These are phyloP conservation scores for Urocynchramus pylzowi DNA, from an alignment of 2,113 vertebrate species.

Conservation along the genomic window DNA sequence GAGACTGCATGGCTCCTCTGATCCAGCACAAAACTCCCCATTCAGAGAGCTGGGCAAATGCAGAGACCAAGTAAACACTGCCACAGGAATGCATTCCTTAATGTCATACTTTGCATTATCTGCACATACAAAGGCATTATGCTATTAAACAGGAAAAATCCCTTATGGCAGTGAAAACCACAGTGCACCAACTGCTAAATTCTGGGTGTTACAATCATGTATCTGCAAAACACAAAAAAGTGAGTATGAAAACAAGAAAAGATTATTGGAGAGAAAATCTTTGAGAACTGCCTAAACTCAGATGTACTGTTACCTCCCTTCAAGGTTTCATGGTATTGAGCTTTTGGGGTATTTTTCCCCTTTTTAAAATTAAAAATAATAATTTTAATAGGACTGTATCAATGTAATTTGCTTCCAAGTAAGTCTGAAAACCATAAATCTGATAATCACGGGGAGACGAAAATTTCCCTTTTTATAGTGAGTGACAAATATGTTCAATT, in stretches of 20 bases:
- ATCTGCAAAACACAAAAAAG: neutral
- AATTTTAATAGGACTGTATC: neutral
- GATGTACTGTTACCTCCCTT: neutral
- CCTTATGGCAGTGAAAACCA: neutral
- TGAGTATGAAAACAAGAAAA: neutral
- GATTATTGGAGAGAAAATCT: neutral
- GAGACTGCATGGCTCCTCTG: neutral
- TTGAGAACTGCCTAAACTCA: neutral
- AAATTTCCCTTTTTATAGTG: neutral
- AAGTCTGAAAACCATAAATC: neutral
- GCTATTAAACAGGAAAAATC: neutral
- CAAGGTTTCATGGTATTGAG: neutral
- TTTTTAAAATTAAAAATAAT: neutral
- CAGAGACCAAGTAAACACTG: slow-evolving; percentile 13
- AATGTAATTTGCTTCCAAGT: neutral
- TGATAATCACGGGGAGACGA: neutral
- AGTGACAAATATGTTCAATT: neutral
- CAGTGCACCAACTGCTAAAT: neutral
- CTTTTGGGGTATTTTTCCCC: too few species aligned
- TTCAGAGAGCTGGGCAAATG: neutral
- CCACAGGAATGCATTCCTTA: neutral
- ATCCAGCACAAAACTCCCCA: neutral
- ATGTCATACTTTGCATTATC: neutral
- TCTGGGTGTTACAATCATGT: neutral
- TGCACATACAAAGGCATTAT: neutral